Evolutionary conservation across 2,888 invertebrate species (phyloP).

Genomic region (Drosophila pegasa): DNA sequence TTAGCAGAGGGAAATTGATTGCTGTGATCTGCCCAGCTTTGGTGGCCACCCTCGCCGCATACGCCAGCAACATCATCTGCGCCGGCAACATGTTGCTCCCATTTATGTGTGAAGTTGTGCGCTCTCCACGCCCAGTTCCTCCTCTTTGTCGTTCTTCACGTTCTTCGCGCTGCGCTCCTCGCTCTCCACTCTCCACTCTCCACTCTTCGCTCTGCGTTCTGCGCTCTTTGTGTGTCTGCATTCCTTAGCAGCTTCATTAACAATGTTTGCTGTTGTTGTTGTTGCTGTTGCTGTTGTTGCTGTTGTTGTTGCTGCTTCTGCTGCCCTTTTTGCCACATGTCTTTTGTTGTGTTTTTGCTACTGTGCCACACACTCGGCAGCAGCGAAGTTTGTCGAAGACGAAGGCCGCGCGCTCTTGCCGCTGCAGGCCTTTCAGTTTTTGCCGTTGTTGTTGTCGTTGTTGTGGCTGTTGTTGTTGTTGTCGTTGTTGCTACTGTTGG

Average conservation of each 20-base stretch:
- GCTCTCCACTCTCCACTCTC: slow-evolving; percentile 35
- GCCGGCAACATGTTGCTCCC: slow-evolving; percentile 76
- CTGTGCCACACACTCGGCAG: slow-evolving; percentile 70
- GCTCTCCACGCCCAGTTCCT: slow-evolving; percentile 60
- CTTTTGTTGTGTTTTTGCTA: slow-evolving; percentile 66
- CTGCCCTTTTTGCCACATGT: slow-evolving; percentile 77
- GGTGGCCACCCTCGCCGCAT: slow-evolving; percentile 39
- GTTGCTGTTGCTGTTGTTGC: slow-evolving; percentile 54
- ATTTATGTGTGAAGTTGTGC: slow-evolving; percentile 76
- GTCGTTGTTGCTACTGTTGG: slow-evolving; percentile 30
- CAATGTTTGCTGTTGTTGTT: slow-evolving; percentile 64
- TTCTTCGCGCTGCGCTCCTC: slow-evolving; percentile 43
- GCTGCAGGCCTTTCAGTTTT: slow-evolving; percentile 63
- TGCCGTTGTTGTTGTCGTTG: slow-evolving; percentile 39
- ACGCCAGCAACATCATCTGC: slow-evolving; percentile 17
- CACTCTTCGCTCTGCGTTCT: slow-evolving; percentile 31
- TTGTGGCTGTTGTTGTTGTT: slow-evolving; percentile 23
- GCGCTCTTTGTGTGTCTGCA: slow-evolving; percentile 62
- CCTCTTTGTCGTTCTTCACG: slow-evolving; percentile 46
- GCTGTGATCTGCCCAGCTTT: no score
- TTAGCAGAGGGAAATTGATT: not conserved
- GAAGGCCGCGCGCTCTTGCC: slow-evolving; percentile 51
- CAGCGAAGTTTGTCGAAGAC: slow-evolving; percentile 28
- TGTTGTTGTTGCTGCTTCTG: slow-evolving; percentile 26
- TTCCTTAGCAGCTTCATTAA: slow-evolving; percentile 79